Conservation (phyloP, 2,888 invertebrate genomes). For the Eupithecia insigniata region DNA sequence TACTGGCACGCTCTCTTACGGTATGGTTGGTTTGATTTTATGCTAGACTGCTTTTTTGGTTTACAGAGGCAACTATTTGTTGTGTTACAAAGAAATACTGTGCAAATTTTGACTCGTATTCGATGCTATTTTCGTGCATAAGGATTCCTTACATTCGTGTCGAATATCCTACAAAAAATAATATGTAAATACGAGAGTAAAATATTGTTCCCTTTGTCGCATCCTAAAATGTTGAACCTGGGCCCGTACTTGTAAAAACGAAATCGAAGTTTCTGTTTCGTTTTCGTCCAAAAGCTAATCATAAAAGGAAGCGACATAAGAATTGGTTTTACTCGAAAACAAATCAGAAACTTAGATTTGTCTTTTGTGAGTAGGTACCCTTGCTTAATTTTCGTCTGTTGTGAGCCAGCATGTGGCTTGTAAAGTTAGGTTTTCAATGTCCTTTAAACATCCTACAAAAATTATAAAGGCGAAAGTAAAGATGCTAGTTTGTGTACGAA, state of each 20-base stretch:
- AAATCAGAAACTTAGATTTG: no score
- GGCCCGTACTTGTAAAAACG: no score
- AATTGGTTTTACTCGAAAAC: no score
- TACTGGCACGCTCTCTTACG: constrained; percentile 20
- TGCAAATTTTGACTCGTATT: background rate
- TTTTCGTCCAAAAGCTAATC: no score
- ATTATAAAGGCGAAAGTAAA: background rate
- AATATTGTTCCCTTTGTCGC: background rate
- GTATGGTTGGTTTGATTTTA: constrained; percentile 10
- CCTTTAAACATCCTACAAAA: background rate
- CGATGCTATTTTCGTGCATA: background rate
- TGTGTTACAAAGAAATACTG: background rate
- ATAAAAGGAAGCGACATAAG: no score
- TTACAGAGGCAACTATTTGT: background rate
- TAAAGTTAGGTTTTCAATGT: background rate
- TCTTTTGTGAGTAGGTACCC: no score
- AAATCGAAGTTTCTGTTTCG: no score
- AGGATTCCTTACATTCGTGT: background rate
- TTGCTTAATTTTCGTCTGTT: background rate
- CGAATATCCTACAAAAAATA: background rate
- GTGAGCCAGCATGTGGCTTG: background rate
- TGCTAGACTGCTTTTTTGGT: constrained; percentile 6
- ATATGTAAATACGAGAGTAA: background rate
- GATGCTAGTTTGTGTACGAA: background rate
- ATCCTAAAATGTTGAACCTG: no score